phyloP scores from a whole-genome alignment of 2,113 vertebrate species.

The Mus spicilegus region DNA sequence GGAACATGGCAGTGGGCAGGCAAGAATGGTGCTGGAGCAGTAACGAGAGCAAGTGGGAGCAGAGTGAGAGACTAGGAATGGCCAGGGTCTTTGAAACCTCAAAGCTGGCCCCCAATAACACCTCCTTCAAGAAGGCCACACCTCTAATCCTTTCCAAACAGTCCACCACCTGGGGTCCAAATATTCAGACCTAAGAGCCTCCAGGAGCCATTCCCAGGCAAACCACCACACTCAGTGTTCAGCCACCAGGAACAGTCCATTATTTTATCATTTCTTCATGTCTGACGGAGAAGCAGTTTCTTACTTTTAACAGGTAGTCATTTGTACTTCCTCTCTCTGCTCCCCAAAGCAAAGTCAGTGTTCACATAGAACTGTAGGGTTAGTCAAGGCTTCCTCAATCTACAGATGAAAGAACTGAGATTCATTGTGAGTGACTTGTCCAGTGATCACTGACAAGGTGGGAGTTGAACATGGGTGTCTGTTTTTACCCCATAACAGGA shows the following conservation, averaged over 20 bases:
- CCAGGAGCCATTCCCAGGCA: neutral
- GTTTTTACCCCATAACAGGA: neutral
- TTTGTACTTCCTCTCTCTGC: constrained; percentile 14
- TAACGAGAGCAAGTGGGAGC: neutral
- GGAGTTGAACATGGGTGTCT: neutral
- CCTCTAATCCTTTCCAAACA: neutral
- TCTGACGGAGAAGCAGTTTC: neutral
- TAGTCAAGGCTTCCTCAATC: neutral
- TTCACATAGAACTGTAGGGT: neutral
- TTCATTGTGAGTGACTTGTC: neutral
- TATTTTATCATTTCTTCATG: neutral
- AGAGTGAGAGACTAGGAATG: neutral
- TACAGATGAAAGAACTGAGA: neutral
- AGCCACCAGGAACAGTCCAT: too few species aligned
- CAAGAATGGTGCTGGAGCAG: neutral
- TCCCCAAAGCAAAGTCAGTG: neutral
- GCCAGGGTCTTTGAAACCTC: neutral
- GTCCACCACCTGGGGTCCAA: neutral
- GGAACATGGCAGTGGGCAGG: neutral
- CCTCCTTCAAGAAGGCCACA: neutral
- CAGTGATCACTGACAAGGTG: neutral
- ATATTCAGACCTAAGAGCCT: neutral
- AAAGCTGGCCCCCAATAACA: neutral
- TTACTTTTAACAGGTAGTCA: neutral
- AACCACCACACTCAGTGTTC: neutral